A percentile compares a stretch with the other conserved stretches of the same genome.
These are phyloP conservation scores for Ichneumon xanthorius DNA, from an alignment of 2,888 invertebrate species.

Conservation along the genomic window DNA sequence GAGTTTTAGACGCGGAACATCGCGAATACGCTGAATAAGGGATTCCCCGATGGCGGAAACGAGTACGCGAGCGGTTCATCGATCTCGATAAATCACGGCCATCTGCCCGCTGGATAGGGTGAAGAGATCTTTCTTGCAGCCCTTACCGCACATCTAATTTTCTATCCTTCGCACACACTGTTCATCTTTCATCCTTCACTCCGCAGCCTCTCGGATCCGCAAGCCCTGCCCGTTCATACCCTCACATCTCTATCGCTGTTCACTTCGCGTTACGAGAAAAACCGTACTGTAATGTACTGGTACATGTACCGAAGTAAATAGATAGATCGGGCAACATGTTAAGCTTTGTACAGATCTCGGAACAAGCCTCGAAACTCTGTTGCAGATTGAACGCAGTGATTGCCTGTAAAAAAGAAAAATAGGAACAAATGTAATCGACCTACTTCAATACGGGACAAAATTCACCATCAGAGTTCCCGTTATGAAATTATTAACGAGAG, in stretches of 20 bases:
- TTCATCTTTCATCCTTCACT: slow-evolving; percentile 23
- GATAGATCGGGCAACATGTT: not conserved
- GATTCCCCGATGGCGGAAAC: slow-evolving; percentile 60
- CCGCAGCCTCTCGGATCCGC: slow-evolving; percentile 25
- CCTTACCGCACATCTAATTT: slow-evolving; percentile 18
- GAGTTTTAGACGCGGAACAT: slow-evolving; percentile 63
- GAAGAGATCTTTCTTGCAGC: slow-evolving; percentile 40
- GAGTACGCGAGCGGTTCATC: slow-evolving; percentile 60
- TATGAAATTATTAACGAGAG: no score
- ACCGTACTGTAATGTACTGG: not conserved
- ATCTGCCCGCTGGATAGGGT: slow-evolving; percentile 42
- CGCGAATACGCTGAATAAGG: slow-evolving; percentile 72
- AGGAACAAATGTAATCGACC: no score
- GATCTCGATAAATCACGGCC: slow-evolving; percentile 76
- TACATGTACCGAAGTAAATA: not conserved
- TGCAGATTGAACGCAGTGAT: no score
- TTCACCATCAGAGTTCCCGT: no score
- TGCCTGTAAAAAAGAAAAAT: no score
- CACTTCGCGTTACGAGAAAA: not conserved
- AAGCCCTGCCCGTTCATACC: not conserved
- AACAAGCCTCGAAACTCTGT: not conserved
- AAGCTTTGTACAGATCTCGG: not conserved
- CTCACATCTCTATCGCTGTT: slow-evolving; percentile 28
- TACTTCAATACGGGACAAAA: no score
- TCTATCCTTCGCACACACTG: not conserved